Conservation (phyloP, 2,797 vertebrate species). For the Molothrus aeneus region DNA sequence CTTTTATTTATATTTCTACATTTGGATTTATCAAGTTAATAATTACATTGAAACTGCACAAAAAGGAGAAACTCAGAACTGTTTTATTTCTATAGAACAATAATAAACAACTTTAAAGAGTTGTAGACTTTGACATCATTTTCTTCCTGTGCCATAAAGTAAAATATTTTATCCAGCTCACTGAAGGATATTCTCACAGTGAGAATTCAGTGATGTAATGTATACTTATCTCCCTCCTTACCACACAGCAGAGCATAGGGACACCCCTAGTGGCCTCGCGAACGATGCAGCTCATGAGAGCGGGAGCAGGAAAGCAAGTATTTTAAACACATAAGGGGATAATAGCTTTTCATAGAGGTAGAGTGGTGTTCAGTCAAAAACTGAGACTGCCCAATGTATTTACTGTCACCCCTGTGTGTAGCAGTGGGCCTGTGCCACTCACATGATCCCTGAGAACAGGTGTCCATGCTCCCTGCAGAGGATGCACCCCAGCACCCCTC, state of each 20-base stretch:
- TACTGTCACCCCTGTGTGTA: background rate
- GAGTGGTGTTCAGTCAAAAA: background rate
- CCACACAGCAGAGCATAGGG: background rate
- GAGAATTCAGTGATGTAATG: background rate
- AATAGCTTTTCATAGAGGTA: background rate
- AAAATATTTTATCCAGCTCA: background rate
- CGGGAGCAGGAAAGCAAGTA: background rate
- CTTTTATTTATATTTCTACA: background rate
- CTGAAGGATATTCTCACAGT: background rate
- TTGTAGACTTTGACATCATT: background rate
- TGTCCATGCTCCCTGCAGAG: background rate
- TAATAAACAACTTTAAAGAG: background rate
- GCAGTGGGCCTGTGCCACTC: background rate
- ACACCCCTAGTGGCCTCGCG: background rate
- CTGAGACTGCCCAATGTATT: background rate
- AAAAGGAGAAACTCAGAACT: background rate
- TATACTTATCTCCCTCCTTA: background rate
- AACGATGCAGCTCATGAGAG: background rate
- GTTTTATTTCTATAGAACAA: background rate
- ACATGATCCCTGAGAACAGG: background rate
- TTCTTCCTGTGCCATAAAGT: background rate
- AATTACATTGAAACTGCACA: background rate
- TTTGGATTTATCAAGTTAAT: background rate
- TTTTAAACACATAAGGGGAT: accelerated
- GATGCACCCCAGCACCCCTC: background rate